Conservation (phyloP, 2,888 invertebrate genomes). For the Branchellion lobata region DNA sequence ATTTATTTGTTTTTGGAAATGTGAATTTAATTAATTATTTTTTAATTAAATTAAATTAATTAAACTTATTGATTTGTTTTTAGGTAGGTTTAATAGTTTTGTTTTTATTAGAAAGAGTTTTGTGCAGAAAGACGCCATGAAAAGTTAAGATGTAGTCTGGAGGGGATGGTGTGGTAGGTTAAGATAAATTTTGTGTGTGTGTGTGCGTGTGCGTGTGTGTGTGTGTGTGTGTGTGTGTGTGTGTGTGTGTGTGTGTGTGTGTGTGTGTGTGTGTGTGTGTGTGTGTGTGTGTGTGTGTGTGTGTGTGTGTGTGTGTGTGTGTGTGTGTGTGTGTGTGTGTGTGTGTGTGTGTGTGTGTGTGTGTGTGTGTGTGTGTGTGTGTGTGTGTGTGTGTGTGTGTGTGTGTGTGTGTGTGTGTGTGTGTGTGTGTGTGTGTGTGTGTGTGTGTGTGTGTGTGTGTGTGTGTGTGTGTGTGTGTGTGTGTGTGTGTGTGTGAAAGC, state of each 20-base stretch:
- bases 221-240: constrained; percentile 18
- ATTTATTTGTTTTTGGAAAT: no score
- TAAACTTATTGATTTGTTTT: no score
- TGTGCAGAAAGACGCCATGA: no score
- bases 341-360: constrained; percentile 15
- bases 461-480: not conserved
- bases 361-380: constrained; percentile 14
- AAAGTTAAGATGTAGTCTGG: no score
- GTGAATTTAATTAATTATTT: no score
- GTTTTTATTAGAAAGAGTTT: no score
- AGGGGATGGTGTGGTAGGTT: no score
- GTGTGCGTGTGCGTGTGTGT: constrained; percentile 20
- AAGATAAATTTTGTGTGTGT: not conserved
- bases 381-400: constrained; percentile 18
- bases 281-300: not conserved
- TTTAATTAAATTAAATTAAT: no score
- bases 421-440: constrained; percentile 8
- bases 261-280: not conserved
- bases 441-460: not conserved
- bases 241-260: constrained; percentile 18
- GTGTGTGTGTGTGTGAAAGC: no score
- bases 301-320: constrained; percentile 10
- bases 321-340: constrained; percentile 18
- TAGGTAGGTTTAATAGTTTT: no score
- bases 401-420: constrained; percentile 18